Evolutionary conservation across 2,888 invertebrate genomes (phyloP).

Genomic region (Amblyjoppa proteus): DNA sequence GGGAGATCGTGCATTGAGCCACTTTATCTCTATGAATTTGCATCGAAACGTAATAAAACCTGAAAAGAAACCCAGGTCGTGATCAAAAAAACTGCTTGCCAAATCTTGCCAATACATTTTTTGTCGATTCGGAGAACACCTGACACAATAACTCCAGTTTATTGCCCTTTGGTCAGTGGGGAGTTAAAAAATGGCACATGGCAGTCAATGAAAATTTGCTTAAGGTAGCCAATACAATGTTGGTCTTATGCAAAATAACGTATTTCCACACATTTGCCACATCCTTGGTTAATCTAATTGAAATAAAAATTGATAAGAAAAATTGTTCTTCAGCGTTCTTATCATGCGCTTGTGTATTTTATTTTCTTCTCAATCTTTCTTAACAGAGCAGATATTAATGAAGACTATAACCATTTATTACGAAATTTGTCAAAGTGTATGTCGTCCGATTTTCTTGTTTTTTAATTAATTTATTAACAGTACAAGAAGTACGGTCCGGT

Average conservation of each 20-base stretch:
- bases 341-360: background rate
- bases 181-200: no score
- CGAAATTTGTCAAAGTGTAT: slow-evolving; percentile 9
- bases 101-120: no score
- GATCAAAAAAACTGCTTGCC: no score
- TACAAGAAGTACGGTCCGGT: background rate
- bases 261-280: background rate
- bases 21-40: no score
- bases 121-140: no score
- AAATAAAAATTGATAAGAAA: no score
- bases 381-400: background rate
- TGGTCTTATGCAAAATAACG: background rate
- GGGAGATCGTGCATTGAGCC: no score
- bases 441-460: background rate
- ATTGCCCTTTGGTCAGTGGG: no score
- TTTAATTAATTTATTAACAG: slow-evolving; percentile 15
- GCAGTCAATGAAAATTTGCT: background rate
- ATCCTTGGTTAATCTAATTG: background rate
- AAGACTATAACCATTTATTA: background rate
- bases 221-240: background rate
- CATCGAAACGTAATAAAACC: no score
- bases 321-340: background rate
- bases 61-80: no score
- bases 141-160: no score
- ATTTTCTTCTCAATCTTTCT: background rate